Conservation (phyloP, 2,113 vertebrate species). For the Pteruthius melanotis region DNA sequence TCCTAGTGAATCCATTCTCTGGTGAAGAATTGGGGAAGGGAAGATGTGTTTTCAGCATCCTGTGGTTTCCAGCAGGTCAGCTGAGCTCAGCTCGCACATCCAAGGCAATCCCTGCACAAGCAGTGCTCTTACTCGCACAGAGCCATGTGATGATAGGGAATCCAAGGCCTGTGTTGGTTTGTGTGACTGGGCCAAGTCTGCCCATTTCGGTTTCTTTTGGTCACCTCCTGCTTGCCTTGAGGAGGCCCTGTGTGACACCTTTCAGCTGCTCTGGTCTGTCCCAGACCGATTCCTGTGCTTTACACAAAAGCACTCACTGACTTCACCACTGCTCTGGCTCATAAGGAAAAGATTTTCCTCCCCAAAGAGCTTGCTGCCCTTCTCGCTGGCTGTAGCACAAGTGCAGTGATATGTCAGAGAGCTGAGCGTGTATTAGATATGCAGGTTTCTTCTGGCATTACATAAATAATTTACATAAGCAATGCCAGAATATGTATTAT, state of each 20-base stretch:
- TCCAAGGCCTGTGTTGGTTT: background rate
- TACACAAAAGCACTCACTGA: background rate
- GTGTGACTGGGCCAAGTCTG: background rate
- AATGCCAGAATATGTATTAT: background rate
- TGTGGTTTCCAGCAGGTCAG: background rate
- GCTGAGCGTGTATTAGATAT: background rate
- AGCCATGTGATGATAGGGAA: background rate
- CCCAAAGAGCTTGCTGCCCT: background rate
- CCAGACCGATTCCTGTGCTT: background rate
- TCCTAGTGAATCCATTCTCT: background rate
- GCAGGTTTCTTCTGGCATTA: background rate
- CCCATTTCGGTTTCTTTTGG: background rate
- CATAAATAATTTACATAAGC: background rate
- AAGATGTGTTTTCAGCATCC: background rate
- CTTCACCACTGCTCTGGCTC: background rate
- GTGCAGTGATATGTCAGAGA: background rate
- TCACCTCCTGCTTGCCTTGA: background rate
- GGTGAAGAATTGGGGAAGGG: background rate
- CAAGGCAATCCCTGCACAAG: background rate
- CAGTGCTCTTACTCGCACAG: background rate
- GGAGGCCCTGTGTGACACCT: background rate
- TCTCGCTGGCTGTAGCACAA: background rate
- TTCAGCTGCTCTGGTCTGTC: background rate
- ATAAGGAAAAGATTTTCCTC: background rate
- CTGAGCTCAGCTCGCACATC: background rate